Evolutionary conservation across 2,113 vertebrate genomes (phyloP).

Genomic region (Hirundichthys speculiger): DNA sequence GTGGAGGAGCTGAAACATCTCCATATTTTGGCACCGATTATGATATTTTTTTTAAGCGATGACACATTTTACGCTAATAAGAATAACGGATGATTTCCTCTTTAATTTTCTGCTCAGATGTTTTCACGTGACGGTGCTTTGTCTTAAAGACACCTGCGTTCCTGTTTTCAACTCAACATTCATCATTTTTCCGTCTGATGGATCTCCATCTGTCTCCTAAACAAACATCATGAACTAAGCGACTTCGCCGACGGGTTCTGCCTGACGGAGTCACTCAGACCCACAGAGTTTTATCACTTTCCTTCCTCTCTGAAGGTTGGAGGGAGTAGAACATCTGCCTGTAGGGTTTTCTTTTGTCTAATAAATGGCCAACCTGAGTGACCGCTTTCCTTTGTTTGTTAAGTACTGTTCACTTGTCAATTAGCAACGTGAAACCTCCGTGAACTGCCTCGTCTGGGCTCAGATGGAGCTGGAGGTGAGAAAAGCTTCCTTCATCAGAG

Average conservation of each 20-base stretch:
- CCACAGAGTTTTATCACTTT: not conserved
- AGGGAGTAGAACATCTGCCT: constrained; percentile 50
- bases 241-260: constrained; percentile 5
- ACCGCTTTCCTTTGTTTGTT: constrained; percentile 58
- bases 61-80: no score
- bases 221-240: constrained; percentile 27
- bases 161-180: not conserved
- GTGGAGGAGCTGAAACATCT: no score
- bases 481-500: constrained; percentile 52
- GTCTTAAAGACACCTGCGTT: no score
- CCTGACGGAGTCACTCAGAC: not conserved
- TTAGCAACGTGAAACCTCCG: constrained; percentile 58
- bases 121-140: not conserved
- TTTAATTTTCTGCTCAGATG: no score
- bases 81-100: no score
- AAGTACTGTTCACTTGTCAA: constrained; percentile 71
- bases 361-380: constrained; percentile 47
- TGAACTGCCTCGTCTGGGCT: constrained; percentile 46
- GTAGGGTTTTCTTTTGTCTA: constrained; percentile 35
- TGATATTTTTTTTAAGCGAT: no score
- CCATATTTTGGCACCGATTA: no score
- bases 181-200: not conserved
- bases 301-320: not conserved
- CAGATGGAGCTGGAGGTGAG: constrained; percentile 62
- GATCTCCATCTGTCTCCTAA: constrained; percentile 3